Conservation (phyloP, 2,888 invertebrate species). For the Andrena trimmerana region DNA sequence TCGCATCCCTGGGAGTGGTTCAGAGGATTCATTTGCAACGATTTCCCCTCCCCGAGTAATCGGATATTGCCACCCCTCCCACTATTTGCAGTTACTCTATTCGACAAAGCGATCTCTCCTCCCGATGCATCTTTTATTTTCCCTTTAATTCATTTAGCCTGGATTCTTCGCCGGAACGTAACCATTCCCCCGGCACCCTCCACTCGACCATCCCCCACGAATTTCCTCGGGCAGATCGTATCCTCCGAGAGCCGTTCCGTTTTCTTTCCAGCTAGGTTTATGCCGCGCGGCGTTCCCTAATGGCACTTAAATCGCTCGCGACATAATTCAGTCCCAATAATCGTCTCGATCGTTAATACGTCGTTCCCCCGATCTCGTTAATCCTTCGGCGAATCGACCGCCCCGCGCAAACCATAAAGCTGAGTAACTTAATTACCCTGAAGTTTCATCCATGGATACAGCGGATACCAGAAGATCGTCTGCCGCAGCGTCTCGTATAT, state of each 20-base stretch:
- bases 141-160: too few relatives aligned
- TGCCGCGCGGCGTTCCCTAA: constrained; percentile 42
- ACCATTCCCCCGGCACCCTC: background rate
- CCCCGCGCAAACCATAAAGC: background rate
- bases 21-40: constrained; percentile 53
- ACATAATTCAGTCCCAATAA: constrained; percentile 77
- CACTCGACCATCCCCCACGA: background rate
- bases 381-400: constrained; percentile 60
- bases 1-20: constrained; percentile 51
- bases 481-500: too few relatives aligned
- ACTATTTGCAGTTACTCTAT: constrained; percentile 4
- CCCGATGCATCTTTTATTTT: too few relatives aligned
- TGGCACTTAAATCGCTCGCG: constrained; percentile 67
- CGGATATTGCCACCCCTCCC: constrained; percentile 44
- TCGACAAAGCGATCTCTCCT: background rate
- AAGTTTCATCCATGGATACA: background rate
- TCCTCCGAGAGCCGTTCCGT: background rate
- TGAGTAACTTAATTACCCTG: too few relatives aligned
- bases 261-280: constrained; percentile 27
- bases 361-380: constrained; percentile 73
- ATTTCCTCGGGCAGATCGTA: constrained; percentile 11
- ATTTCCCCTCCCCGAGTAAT: constrained; percentile 32
- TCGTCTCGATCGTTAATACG: constrained; percentile 71
- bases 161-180: background rate
- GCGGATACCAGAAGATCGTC: too few relatives aligned